Evolutionary conservation across 2,113 vertebrate species (phyloP), one percentile per base, ranked within the genome.

Genomic region (Leptobrachium leishanense): DNA sequence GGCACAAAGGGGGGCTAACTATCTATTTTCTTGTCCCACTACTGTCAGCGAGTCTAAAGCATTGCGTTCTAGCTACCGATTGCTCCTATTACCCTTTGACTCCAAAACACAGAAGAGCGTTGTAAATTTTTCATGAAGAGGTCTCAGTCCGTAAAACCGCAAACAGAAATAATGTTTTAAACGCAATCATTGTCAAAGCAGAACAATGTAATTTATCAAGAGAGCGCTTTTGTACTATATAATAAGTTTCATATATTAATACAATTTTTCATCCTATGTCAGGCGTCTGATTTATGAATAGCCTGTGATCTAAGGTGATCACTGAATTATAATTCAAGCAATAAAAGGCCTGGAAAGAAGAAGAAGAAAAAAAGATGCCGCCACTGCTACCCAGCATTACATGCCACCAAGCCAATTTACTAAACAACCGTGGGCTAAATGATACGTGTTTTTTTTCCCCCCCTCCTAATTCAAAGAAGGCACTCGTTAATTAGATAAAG

Each of bases 231-330:
- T 95, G 95, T 96, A 97, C 94, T 96, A 95, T 97, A 97, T 98
- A 98, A 98, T 98, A 98, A 96, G 96, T 98, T 98, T 98, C 96
- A 95, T 95, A 97, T 98, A 98, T 98, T 98, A 98, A 98, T 98
- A 98, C 95, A 96, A 98, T 98, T 98, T 98, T 98, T 98, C 97
- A 98, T 98, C 96, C 94, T 95, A 93, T 98, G 97, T 98, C 97
- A 97, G 91, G 90, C 91, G 91, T 93, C 96, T 98, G 97, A 98
- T 98, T 98, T 97, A 98, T 98, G 95, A 96, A 95, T 95, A 95
- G 90, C 90, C 91, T 93, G 92, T 96, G 96, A 98, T 98, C 96
- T 96, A 96, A 98, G 96, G 96, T 98, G 96, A 98, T 98, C 96
- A 98, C 96, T 96, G 97, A 97, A 98, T 98, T 98, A 97, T 96